Conservation (phyloP, 2,888 invertebrate genomes). For the Dione vanillae region DNA sequence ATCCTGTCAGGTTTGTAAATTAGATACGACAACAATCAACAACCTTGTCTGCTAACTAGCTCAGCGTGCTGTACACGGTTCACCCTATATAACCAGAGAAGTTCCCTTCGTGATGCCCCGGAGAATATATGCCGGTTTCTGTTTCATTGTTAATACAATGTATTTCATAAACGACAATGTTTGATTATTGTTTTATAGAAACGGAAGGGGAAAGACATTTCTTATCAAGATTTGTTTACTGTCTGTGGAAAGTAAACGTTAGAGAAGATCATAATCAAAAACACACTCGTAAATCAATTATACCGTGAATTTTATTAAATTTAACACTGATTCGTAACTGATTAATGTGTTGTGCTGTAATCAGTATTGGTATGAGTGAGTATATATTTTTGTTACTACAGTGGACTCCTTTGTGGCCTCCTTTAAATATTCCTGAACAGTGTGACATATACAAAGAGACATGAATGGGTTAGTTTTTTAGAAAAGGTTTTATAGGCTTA, state of each 20-base stretch:
- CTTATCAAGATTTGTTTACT: conserved; percentile 15
- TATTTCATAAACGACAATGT: conserved; percentile 22
- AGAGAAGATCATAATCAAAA: conserved; percentile 10
- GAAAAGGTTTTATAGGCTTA: no score
- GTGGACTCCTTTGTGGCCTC: no score
- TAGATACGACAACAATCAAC: background rate
- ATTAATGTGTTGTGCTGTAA: no score
- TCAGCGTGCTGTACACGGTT: no score
- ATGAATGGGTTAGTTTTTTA: no score
- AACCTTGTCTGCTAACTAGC: background rate
- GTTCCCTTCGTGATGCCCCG: background rate
- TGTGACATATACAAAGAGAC: background rate
- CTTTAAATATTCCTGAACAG: background rate
- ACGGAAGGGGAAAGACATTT: conserved; percentile 22
- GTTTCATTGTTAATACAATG: conserved; percentile 10
- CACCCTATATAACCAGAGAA: background rate
- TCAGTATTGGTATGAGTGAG: no score
- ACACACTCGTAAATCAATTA: no score
- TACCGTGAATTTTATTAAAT: conserved; percentile 5
- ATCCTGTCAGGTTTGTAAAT: background rate
- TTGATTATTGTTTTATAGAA: conserved; percentile 11
- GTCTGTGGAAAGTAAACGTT: conserved; percentile 6
- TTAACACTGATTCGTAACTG: no score
- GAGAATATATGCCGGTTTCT: background rate
- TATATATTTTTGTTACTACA: no score